Percentiles rank a stretch among this genome's conserved stretches.
Conservation (phyloP, 1,140 invertebrate genomes). For the Neodiprion virginianus region DNA sequence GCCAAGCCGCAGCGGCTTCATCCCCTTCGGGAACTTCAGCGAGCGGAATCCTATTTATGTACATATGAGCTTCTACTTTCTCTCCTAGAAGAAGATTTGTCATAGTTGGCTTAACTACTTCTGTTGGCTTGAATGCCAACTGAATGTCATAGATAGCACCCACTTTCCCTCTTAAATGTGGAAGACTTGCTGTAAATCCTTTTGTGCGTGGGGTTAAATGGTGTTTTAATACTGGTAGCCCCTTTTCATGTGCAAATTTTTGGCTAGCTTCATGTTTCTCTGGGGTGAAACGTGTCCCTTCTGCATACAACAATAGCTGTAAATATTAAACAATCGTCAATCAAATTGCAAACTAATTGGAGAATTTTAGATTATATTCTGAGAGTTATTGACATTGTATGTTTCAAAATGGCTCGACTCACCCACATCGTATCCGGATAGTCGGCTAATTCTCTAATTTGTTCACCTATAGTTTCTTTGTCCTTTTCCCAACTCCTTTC, state of each 20-base stretch:
- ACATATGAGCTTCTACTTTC: slow-evolving; percentile 76
- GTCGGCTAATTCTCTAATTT: slow-evolving; percentile 82
- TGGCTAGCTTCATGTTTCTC: slow-evolving; percentile 88
- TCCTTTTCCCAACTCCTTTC: slow-evolving; percentile 93
- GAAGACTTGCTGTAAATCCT: slow-evolving; percentile 84
- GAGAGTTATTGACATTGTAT: slow-evolving; percentile 11
- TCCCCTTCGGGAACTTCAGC: slow-evolving; percentile 82
- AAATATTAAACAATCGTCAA: slow-evolving; percentile 34
- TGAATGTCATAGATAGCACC: slow-evolving; percentile 88
- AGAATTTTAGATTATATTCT: slow-evolving; percentile 15
- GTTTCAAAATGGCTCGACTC: slow-evolving; percentile 43
- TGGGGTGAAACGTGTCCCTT: slow-evolving; percentile 91
- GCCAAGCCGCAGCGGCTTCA: slow-evolving; percentile 78
- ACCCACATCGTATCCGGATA: slow-evolving; percentile 91
- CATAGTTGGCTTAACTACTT: slow-evolving; percentile 76
- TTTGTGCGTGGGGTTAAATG: slow-evolving; percentile 92
- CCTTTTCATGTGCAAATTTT: slow-evolving; percentile 86
- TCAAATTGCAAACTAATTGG: slow-evolving; percentile 19
- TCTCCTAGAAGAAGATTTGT: slow-evolving; percentile 84
- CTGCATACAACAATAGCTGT: slow-evolving; percentile 89
- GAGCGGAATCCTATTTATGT: slow-evolving; percentile 82
- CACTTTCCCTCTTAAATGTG: slow-evolving; percentile 75
- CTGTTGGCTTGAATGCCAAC: slow-evolving; percentile 75
- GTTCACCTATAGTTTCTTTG: slow-evolving; percentile 78
- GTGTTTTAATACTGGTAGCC: slow-evolving; percentile 84